Evolutionary conservation across 2,797 vertebrate species (phyloP).

Genomic region (Sebastes cheni): DNA sequence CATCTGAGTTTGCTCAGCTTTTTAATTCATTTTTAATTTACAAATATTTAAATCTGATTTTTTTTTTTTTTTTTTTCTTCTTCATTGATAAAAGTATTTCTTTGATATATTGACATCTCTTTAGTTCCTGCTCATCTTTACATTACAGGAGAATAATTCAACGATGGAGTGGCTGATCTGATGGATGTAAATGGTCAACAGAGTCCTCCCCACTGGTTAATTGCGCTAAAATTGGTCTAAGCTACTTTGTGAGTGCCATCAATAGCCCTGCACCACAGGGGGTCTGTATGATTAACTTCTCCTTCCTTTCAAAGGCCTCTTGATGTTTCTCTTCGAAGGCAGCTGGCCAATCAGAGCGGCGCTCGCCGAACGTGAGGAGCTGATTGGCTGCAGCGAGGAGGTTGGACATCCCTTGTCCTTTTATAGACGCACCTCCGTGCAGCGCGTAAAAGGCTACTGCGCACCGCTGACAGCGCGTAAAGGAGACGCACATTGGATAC

Average conservation of each 20-base stretch:
- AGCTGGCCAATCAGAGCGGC: constrained; percentile 73
- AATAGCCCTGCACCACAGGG: constrained; percentile 81
- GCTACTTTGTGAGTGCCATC: constrained; percentile 80
- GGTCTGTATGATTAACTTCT: constrained; percentile 87
- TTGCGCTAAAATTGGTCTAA: constrained; percentile 83
- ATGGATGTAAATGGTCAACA: constrained; percentile 77
- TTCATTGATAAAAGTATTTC: background rate
- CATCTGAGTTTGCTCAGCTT: too few relatives aligned
- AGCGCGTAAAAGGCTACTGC: constrained; percentile 59
- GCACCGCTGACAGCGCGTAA: constrained; percentile 49
- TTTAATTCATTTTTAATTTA: too few relatives aligned
- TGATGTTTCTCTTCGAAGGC: constrained; percentile 75
- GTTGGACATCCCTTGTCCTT: constrained; percentile 72
- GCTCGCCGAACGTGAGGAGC: constrained; percentile 24
- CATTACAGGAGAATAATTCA: constrained; percentile 33
- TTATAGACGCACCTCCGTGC: constrained; percentile 77
- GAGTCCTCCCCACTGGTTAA: constrained; percentile 83
- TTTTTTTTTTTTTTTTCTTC: background rate
- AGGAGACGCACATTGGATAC: constrained; percentile 55
- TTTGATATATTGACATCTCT: constrained; percentile 38
- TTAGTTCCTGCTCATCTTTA: constrained; percentile 15
- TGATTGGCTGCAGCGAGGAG: constrained; percentile 79
- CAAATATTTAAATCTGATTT: background rate
- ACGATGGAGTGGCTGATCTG: constrained; percentile 61
- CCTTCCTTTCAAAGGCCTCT: constrained; percentile 81